Percentiles rank a stretch among this genome's conserved stretches.
Evolutionary conservation across 2,797 vertebrate genomes (phyloP).

Genomic region (Spinus olivaceus): DNA sequence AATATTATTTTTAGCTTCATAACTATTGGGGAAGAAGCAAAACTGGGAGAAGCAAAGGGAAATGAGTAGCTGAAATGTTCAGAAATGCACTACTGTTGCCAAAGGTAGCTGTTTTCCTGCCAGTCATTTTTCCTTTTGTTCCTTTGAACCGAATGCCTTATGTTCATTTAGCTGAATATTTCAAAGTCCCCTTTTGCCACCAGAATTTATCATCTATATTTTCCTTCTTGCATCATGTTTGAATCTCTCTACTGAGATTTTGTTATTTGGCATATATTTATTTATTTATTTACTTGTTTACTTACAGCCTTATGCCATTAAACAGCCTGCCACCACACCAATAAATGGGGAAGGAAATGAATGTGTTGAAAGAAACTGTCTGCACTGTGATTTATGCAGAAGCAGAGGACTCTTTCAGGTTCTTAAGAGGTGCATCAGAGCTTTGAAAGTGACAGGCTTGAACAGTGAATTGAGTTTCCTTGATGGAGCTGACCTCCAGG

Average conservation of each 20-base stretch:
- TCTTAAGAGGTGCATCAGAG: background rate
- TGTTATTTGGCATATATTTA: background rate
- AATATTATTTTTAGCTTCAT: background rate
- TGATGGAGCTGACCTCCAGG: slow-evolving; percentile 45
- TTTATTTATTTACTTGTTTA: slow-evolving; percentile 50
- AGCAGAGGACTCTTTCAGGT: slow-evolving; percentile 7
- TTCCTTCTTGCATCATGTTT: background rate
- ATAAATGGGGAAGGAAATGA: slow-evolving; percentile 1
- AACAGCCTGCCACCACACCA: background rate
- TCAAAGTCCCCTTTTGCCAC: background rate
- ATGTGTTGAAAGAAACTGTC: slow-evolving; percentile 19
- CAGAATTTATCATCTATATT: background rate
- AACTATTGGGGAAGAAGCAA: background rate
- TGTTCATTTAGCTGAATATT: slow-evolving; percentile 18
- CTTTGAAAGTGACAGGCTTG: slow-evolving; percentile 38
- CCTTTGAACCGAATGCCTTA: background rate
- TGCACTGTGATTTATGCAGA: slow-evolving; percentile 4
- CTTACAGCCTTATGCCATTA: background rate
- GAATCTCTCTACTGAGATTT: background rate
- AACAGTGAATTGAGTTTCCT: slow-evolving; percentile 30
- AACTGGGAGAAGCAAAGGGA: background rate
- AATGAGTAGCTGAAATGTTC: background rate
- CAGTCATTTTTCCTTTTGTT: slow-evolving; percentile 6
- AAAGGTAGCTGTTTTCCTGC: background rate
- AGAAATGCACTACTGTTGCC: background rate